Percentiles rank a stretch among this genome's conserved stretches.
Evolutionary conservation across 1,140 invertebrate genomes (phyloP).

Genomic region (Hypsibius dujardini): DNA sequence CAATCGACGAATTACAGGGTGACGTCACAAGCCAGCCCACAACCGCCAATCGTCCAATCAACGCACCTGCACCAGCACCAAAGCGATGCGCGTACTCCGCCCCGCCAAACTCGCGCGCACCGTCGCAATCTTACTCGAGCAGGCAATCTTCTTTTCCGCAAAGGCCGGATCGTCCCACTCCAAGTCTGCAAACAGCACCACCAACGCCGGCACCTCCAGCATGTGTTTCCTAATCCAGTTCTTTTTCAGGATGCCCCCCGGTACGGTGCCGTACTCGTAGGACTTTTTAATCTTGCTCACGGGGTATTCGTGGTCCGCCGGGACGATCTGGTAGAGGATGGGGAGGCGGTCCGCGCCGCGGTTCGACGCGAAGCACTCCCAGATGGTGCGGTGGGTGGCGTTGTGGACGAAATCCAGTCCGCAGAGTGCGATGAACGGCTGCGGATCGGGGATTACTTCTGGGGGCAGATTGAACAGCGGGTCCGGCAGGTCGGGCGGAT

Average conservation of each 20-base stretch:
- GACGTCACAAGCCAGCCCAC: too few relatives aligned
- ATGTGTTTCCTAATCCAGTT: slow-evolving; percentile 92
- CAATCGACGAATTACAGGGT: too few relatives aligned
- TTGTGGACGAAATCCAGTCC: slow-evolving; percentile 68
- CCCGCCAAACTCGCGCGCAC: slow-evolving; percentile 30
- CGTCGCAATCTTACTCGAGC: slow-evolving; percentile 55
- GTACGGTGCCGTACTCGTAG: slow-evolving; percentile 37
- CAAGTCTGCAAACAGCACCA: slow-evolving; percentile 84
- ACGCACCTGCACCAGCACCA: slow-evolving; percentile 35
- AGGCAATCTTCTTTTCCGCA: slow-evolving; percentile 83
- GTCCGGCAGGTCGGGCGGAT: too few relatives aligned
- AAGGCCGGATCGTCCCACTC: slow-evolving; percentile 87
- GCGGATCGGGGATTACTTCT: slow-evolving; percentile 52
- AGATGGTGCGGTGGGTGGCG: slow-evolving; percentile 67
- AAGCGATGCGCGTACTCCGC: slow-evolving; percentile 31
- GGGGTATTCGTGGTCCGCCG: slow-evolving; percentile 58
- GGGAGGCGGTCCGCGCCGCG: slow-evolving; percentile 57
- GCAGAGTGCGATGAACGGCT: slow-evolving; percentile 61
- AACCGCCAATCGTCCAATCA: too few relatives aligned
- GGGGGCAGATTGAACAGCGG: slow-evolving; percentile 29
- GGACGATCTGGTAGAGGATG: slow-evolving; percentile 61
- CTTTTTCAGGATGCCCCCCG: slow-evolving; percentile 81
- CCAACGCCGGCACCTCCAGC: slow-evolving; percentile 66
- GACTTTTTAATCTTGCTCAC: slow-evolving; percentile 57
- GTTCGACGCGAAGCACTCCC: slow-evolving; percentile 72